These are phyloP conservation scores for Axea sp. DNA, from an alignment of 2,888 invertebrate species.

Conservation along the genomic window DNA sequence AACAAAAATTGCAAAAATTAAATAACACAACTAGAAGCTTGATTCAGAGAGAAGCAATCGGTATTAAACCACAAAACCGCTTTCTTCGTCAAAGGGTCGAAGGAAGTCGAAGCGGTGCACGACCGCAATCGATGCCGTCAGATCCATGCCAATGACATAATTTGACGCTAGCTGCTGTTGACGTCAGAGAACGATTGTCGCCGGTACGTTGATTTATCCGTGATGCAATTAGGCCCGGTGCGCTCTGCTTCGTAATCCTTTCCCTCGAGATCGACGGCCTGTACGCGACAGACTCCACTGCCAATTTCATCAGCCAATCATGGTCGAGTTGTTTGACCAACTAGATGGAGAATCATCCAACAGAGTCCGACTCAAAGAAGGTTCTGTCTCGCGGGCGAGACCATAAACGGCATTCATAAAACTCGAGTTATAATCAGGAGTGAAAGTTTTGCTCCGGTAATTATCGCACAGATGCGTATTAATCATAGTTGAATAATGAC, in stretches of 20 bases:
- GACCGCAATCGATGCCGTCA: conserved; percentile 35
- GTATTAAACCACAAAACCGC: neutral
- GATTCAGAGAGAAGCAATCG: neutral
- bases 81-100: conserved; percentile 2
- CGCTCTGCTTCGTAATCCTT: conserved; percentile 39
- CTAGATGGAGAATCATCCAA: neutral
- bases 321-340: conserved; percentile 11
- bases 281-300: conserved; percentile 27
- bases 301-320: conserved; percentile 42
- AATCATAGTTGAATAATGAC: conserved; percentile 13
- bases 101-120: too few species aligned
- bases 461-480: conserved; percentile 8
- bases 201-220: conserved; percentile 52
- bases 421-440: too few species aligned
- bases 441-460: conserved; percentile 10
- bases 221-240: conserved; percentile 46
- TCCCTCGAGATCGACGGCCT: conserved; percentile 42
- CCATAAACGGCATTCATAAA: conserved; percentile 13
- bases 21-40: too few species aligned
- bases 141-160: conserved; percentile 29
- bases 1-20: too few species aligned
- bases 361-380: conserved; percentile 5
- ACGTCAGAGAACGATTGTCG: conserved; percentile 50
- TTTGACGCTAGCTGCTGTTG: conserved; percentile 33
- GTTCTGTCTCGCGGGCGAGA: neutral